Conservation (phyloP, 2,797 vertebrate species). For the Phoeniculus purpureus region DNA sequence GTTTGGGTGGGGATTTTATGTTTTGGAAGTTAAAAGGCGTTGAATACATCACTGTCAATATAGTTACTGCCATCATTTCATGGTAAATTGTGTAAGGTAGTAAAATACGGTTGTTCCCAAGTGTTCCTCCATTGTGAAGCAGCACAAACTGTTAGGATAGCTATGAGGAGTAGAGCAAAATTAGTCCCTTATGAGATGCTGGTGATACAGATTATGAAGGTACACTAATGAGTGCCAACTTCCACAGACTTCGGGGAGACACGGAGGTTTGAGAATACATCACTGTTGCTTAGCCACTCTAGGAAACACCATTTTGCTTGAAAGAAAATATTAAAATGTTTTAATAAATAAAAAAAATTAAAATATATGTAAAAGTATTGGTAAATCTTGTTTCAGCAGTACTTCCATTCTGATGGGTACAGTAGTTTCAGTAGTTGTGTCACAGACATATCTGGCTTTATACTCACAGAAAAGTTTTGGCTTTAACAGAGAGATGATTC, state of each 20-base stretch:
- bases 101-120: background rate
- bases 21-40: background rate
- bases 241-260: background rate
- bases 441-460: background rate
- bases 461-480: background rate
- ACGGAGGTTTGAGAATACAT: background rate
- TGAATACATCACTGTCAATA: background rate
- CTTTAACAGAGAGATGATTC: background rate
- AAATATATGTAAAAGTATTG: too few species aligned
- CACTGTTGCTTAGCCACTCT: background rate
- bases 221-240: background rate
- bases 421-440: background rate
- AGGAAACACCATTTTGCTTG: background rate
- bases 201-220: background rate
- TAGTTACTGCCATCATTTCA: background rate
- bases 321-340: background rate
- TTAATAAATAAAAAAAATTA: too few species aligned
- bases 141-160: background rate
- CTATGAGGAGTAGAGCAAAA: background rate
- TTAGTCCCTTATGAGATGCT: background rate
- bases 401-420: background rate
- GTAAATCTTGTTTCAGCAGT: background rate
- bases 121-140: background rate
- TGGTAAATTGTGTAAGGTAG: background rate
- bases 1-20: background rate